phyloP scores from a whole-genome alignment of 1,140 invertebrate genomes.

The Solenopsis invicta region DNA sequence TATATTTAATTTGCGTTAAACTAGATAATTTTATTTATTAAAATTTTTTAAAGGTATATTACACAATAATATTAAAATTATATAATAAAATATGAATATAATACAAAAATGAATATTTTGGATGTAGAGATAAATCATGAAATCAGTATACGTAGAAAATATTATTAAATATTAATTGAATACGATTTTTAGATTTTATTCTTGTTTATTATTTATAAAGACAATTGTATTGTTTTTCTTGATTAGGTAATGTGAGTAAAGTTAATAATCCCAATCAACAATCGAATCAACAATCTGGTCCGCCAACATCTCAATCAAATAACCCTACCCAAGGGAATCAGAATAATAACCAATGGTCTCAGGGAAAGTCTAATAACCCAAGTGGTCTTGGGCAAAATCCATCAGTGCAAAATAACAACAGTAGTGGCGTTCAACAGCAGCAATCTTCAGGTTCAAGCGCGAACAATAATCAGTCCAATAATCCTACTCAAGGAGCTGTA shows the following conservation, averaged over 20 bases:
- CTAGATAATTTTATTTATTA: background rate
- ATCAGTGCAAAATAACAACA: slow-evolving; percentile 83
- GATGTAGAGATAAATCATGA: background rate
- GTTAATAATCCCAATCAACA: slow-evolving; percentile 84
- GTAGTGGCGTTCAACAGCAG: slow-evolving; percentile 78
- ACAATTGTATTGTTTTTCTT: background rate
- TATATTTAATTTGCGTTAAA: background rate
- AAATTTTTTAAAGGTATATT: background rate
- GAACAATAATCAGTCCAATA: slow-evolving; percentile 80
- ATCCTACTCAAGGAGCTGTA: slow-evolving; percentile 78
- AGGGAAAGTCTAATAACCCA: slow-evolving; percentile 85
- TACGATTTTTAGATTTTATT: background rate
- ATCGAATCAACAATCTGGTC: slow-evolving; percentile 84
- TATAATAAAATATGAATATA: background rate
- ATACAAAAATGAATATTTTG: slow-evolving; percentile 3
- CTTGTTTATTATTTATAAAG: background rate
- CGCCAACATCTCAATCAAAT: slow-evolving; percentile 84
- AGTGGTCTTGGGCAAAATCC: slow-evolving; percentile 81
- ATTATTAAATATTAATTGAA: background rate
- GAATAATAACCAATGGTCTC: slow-evolving; percentile 84
- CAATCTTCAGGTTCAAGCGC: slow-evolving; percentile 70
- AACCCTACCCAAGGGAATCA: slow-evolving; percentile 83
- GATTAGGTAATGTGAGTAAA: slow-evolving; percentile 83
- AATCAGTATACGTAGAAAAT: background rate
- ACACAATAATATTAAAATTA: background rate